phyloP scores from a whole-genome alignment of 1,140 invertebrate genomes.

The Periplaneta americana region DNA sequence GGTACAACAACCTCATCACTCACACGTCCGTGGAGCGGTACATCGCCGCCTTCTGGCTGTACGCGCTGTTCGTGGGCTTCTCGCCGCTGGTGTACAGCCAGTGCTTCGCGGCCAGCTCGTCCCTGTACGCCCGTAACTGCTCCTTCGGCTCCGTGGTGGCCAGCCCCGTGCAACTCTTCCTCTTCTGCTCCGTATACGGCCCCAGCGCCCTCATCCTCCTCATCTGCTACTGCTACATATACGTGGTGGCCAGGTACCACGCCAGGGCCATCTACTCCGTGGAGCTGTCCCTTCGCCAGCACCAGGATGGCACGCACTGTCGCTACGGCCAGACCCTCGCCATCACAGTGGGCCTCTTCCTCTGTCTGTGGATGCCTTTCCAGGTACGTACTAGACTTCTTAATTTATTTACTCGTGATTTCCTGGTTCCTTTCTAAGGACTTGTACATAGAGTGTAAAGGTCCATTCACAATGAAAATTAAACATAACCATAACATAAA shows the following conservation, averaged over 20 bases:
- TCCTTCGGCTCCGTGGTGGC: constrained; percentile 42
- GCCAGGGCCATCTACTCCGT: constrained; percentile 59
- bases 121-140: constrained; percentile 29
- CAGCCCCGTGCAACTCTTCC: constrained; percentile 44
- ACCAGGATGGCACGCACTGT: constrained; percentile 34
- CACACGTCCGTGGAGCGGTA: constrained; percentile 51
- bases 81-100: constrained; percentile 46
- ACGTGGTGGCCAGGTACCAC: constrained; percentile 56
- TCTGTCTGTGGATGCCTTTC: constrained; percentile 57
- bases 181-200: constrained; percentile 49
- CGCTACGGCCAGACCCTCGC: constrained; percentile 58
- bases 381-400: constrained; percentile 38
- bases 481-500: too few species aligned
- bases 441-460: too few species aligned
- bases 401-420: not conserved
- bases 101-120: not conserved
- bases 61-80: constrained; percentile 48
- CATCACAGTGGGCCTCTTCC: constrained; percentile 54
- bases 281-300: constrained; percentile 50
- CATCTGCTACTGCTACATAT: constrained; percentile 61
- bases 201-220: constrained; percentile 49
- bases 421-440: too few species aligned
- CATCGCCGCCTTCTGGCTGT: constrained; percentile 54
- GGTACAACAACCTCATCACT: constrained; percentile 57
- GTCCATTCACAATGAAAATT: too few species aligned